A percentile compares a stretch with the other conserved stretches of the same genome.
These are phyloP conservation scores for Hypselothyrea guttata DNA, from an alignment of 2,888 invertebrate species.

Conservation along the genomic window DNA sequence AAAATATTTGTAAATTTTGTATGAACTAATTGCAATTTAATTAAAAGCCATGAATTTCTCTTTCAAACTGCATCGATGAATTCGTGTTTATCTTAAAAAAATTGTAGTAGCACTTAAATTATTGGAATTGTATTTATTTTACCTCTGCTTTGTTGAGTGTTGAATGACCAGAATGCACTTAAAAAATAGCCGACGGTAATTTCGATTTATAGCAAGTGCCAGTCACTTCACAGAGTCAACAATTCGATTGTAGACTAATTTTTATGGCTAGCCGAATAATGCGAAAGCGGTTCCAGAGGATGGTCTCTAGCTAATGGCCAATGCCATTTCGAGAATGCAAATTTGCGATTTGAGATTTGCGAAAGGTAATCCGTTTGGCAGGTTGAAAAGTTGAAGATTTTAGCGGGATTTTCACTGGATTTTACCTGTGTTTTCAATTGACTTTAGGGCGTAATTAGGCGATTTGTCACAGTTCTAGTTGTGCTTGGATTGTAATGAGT, in stretches of 20 bases:
- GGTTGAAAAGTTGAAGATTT: slow-evolving; percentile 22
- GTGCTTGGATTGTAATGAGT: slow-evolving; percentile 14
- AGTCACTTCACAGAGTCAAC: slow-evolving; percentile 32
- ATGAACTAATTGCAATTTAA: too few relatives aligned
- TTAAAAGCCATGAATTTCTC: background rate
- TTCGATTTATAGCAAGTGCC: slow-evolving; percentile 26
- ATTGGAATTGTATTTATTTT: slow-evolving; percentile 27
- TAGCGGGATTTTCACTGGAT: slow-evolving; percentile 20
- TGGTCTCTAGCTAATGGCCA: slow-evolving; percentile 42
- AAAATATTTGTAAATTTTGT: too few relatives aligned
- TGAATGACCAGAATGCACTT: slow-evolving; percentile 3
- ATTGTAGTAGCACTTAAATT: too few relatives aligned
- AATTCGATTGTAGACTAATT: slow-evolving; percentile 2
- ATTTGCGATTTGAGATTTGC: too few relatives aligned
- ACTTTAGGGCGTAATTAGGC: slow-evolving; percentile 52
- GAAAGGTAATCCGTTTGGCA: slow-evolving; percentile 50
- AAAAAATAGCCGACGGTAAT: slow-evolving; percentile 53
- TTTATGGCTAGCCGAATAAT: too few relatives aligned
- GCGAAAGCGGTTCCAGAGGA: slow-evolving; percentile 24
- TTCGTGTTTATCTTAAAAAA: slow-evolving; percentile 13
- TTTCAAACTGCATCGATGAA: background rate
- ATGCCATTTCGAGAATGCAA: slow-evolving; percentile 32
- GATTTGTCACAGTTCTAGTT: slow-evolving; percentile 68
- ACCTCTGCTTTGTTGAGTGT: slow-evolving; percentile 18
- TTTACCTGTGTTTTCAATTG: slow-evolving; percentile 48